Base-by-base conservation (phyloP, 2,113 vertebrate genomes). In the Proteles cristata region DNA sequence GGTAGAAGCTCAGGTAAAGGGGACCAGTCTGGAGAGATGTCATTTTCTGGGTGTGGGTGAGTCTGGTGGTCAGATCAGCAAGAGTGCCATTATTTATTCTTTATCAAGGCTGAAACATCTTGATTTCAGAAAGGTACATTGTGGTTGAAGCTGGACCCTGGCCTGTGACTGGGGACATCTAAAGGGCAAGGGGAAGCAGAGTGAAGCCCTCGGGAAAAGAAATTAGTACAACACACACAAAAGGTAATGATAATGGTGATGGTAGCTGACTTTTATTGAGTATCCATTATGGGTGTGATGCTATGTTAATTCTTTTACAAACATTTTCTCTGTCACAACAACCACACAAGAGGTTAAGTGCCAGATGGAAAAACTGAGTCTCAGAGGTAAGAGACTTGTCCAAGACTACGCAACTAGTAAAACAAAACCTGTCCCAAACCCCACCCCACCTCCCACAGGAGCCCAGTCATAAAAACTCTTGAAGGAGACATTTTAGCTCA, bases 261-360 rank as follows among this genome's bases (percentile, higher is more conserved):
- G 16, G 9, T 15, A 23, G 11, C 48, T 93, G 81, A 86, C 53
- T 92, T 90, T 66, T 74, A 66, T 4, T 83, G 21, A 66, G 19
- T 39, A 83, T 83, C 16, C 39, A 39, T 61, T 83, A 94, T 55
- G 25, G 35, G 80, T n/a, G 39, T 11, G 35, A n/a, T 45, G 26
- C 50, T 73, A 58, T 55, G 33, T 61, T 87, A 66, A 90, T 87
- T 80, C 28, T 84, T 93, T 94, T 66, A 76, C 23, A 88, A 76
- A 89, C 7, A 61, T 89, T 73, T 93, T 95, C 68, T 93, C 43
- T 80, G n/a, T 83, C 50, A 68, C 35, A 48, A 87, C 35, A 92
- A 69, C 82, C 1, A 26, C 79, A 79, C 1, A 80, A 92, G 71
- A 85, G 31, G 4, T 63, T 81, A 50, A 17, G 28, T 77, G 63